Evolutionary conservation across 30 jellyfish, hydroid and myxozoan species (phyloP), one percentile per base, ranked within the genome.

Genomic region (Catostylus mosaicus): DNA sequence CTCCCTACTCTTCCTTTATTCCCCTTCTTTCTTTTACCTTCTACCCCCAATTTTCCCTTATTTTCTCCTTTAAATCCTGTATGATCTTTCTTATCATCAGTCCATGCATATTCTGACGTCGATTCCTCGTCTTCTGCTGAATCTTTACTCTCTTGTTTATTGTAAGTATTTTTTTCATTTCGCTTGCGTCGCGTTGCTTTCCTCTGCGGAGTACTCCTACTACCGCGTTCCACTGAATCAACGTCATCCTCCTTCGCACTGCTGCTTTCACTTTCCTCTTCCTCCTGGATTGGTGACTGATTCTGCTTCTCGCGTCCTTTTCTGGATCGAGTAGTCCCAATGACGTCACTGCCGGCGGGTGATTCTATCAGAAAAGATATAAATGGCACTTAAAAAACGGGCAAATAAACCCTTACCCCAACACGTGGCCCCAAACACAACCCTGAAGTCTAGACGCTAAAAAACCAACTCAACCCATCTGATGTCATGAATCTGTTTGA

Each of bases 201-300:
- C 89, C 76, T 78, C 86, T 73, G 94, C 57, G 83, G 88, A 70
- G 88, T 67, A 19, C 76, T 73, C 66, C 83, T 73, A 1, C 80
- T 30, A 52, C 67, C 80, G 72, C 75, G 82, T 73, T 79, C 82
- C 52, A 34, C 60, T 33, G 33, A 51, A 32, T 70, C 88, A 29
- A 67, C 98, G 30, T 78, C 95, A 57, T 88, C 91, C 76, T 88
- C 93, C 82, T 77, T 77, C 56, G 85, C 89, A 86, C 96, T 86
- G 90, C 88, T 77, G 33, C 89, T 77, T 29, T 68, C 85, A 26
- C 89, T 77, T 30, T 86, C 84, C 31, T 72, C 96, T 34, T 77
- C 90, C 22, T 70, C 92, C 30, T 30, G 82, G 1, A 45, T 34
- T 7, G 92, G 92, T 33, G 85, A 68, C 3, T 66, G 89, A 23